Percentiles rank a stretch among this genome's conserved stretches.
Conservation (phyloP, 2,113 vertebrate species). For the Stigmatopora nigra region DNA sequence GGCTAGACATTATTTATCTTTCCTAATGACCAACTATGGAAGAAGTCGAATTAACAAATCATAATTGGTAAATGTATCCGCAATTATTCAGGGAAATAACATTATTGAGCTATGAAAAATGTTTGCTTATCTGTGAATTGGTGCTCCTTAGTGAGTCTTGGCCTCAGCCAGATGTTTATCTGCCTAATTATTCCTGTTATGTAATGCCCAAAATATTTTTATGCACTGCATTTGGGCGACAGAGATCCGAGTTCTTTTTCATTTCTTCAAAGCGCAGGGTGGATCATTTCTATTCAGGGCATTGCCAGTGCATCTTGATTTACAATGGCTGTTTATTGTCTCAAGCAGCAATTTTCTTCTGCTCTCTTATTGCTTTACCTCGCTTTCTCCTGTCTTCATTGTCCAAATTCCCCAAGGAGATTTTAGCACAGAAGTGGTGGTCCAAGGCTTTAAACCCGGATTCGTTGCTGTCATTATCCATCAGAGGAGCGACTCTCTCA, state of each 20-base stretch:
- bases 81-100: no score
- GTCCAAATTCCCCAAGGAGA: conserved; percentile 31
- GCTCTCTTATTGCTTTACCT: conserved; percentile 8
- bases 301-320: conserved; percentile 5
- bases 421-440: conserved; percentile 49
- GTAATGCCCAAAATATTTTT: background rate
- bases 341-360: conserved; percentile 12
- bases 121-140: background rate
- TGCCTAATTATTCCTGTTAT: background rate
- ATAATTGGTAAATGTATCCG: no score
- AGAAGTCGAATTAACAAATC: no score
- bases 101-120: background rate
- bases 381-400: conserved; percentile 18
- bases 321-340: conserved; percentile 7
- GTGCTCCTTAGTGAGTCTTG: background rate
- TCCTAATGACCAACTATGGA: no score
- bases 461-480: conserved; percentile 55
- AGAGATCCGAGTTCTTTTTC: background rate
- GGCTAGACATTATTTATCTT: no score
- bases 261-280: background rate
- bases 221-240: background rate
- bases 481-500: conserved; percentile 58
- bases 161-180: background rate
- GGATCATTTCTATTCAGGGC: background rate
- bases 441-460: conserved; percentile 49